phyloP scores from a whole-genome alignment of 2,113 vertebrate species.

The Cyphomyrus plagiostoma region DNA sequence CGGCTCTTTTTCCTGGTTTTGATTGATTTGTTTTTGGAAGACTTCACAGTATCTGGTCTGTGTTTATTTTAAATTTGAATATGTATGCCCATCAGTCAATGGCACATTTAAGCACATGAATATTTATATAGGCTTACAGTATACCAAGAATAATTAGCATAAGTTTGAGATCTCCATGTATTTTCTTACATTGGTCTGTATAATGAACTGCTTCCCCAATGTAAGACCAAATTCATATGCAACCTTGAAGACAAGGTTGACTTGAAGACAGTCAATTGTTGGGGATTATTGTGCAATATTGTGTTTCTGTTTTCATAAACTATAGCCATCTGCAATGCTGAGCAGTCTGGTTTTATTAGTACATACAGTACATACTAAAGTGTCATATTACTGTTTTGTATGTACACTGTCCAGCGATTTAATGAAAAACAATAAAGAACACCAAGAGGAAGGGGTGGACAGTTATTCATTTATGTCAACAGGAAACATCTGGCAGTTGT shows the following conservation, averaged over 20 bases:
- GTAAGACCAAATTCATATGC: not conserved
- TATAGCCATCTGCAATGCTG: conserved; percentile 3
- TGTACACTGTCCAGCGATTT: not conserved
- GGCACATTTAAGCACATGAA: not conserved
- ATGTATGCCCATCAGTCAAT: not conserved
- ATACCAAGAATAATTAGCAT: not conserved
- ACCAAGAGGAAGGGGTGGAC: not conserved
- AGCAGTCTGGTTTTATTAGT: not conserved
- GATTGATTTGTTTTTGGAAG: not conserved
- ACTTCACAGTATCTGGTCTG: not conserved
- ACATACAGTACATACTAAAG: not conserved
- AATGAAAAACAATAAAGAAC: not conserved
- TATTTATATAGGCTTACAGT: not conserved
- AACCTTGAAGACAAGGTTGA: not conserved
- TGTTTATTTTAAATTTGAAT: not conserved
- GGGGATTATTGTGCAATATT: not conserved
- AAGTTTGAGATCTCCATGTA: not conserved
- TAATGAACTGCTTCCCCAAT: not conserved
- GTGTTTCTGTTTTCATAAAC: not conserved
- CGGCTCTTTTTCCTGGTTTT: not conserved
- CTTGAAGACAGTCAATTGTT: not conserved
- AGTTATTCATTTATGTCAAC: conserved; percentile 6
- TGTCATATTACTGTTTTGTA: not conserved
- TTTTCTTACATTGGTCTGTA: not conserved
- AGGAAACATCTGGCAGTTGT: conserved; percentile 20